Evolutionary conservation across 2,113 vertebrate species (phyloP), one percentile per base, ranked within the genome.

Genomic region (Pipra filicauda): DNA sequence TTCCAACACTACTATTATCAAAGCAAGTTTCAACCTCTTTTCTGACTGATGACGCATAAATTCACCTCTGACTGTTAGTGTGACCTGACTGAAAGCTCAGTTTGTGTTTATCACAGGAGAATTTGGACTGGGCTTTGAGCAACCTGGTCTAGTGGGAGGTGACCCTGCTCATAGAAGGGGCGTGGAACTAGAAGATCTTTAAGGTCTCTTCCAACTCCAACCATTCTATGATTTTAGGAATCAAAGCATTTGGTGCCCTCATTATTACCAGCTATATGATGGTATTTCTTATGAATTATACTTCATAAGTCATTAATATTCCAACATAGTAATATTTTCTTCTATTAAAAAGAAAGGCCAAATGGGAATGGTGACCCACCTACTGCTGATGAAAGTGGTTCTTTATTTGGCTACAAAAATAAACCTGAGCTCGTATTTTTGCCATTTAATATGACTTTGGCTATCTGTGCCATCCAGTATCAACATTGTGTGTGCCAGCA

Each of bases 141-240:
- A 43, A 7, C 19, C 5, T 74, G 30, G 10, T 55, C 61, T 74
- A 6, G 26, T 17, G n/a, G 26, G 7, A 61, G 23, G 2, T 2
- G 3, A 46, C 8, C 52, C 30, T 73, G 48, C 3, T 48, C 12
- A 7, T 33, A 35, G 59, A 14, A 17, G 12, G 8, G 2, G 9
- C 3, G 0, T 54, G 18, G 5, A 74, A 17, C 14, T 12, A 1
- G 11, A 6, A 9, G 7, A 37, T 17, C 18, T 31, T 59, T 20
- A 31, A 41, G 17, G n/a, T 54, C 9, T 51, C 12, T 62, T 69
- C n/a, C 26, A 55, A 21, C 30, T 4, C 39, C 20, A 61, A 62
- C 41, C 9, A 16, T 54, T 69, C 64, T n/a, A 9, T 54, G 28
- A 18, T n/a, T 44, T 61, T 82, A 12, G 6, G 15, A 52, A 57